A percentile compares a stretch with the other conserved stretches of the same genome.
phyloP scores from a whole-genome alignment of 2,888 invertebrate genomes.

The Melipona bicolor region DNA sequence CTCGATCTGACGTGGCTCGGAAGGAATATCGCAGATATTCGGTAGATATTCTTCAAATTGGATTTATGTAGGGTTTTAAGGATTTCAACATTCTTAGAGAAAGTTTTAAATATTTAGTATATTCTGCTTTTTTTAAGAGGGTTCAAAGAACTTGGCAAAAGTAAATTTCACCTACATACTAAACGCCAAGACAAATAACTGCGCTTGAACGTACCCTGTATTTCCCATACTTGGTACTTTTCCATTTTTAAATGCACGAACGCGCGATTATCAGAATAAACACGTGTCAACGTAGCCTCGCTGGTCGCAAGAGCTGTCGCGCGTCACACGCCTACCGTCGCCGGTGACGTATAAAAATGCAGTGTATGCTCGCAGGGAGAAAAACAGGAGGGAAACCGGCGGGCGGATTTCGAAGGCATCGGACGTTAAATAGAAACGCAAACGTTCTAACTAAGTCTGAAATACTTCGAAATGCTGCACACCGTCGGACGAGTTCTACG shows the following conservation, averaged over 20 bases:
- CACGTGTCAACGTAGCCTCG: neutral
- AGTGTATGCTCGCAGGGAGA: slow-evolving; percentile 41
- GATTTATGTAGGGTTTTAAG: too few relatives aligned
- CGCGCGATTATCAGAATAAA: neutral
- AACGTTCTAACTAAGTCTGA: slow-evolving; percentile 82
- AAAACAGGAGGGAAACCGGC: slow-evolving; percentile 51
- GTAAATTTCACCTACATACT: too few relatives aligned
- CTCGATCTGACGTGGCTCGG: too few relatives aligned
- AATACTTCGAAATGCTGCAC: slow-evolving; percentile 73
- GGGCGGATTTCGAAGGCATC: slow-evolving; percentile 62
- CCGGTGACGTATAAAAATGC: slow-evolving; percentile 60
- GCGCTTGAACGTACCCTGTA: too few relatives aligned
- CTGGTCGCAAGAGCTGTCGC: slow-evolving; percentile 1
- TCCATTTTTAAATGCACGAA: neutral
- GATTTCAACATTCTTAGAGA: too few relatives aligned
- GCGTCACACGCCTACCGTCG: slow-evolving; percentile 11
- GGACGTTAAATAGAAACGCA: slow-evolving; percentile 79
- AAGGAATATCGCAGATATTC: too few relatives aligned
- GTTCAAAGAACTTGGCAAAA: too few relatives aligned
- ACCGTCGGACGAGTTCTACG: slow-evolving; percentile 74
- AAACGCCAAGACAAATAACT: too few relatives aligned
- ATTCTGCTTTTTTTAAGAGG: too few relatives aligned
- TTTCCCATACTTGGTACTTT: too few relatives aligned
- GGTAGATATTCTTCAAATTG: too few relatives aligned
- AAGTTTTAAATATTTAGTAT: too few relatives aligned